Conservation (phyloP, 2,888 invertebrate genomes). For the Melanargia galathea region DNA sequence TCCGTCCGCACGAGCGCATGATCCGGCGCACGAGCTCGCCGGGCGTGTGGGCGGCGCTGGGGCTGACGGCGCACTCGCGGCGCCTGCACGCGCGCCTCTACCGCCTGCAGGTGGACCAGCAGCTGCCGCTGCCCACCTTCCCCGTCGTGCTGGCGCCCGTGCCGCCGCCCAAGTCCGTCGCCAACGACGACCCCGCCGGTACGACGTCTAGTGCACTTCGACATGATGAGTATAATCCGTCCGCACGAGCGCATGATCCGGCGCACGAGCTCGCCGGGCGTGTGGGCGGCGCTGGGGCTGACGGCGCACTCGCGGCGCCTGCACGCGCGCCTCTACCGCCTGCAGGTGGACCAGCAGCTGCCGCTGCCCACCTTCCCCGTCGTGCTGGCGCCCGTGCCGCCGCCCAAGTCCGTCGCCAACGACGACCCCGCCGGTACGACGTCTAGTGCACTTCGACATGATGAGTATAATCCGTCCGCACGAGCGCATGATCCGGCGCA, state of each 20-base stretch:
- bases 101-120: slow-evolving; percentile 95
- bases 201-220: no score
- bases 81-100: slow-evolving; percentile 95
- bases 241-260: slow-evolving; percentile 86
- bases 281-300: slow-evolving; percentile 93
- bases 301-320: slow-evolving; percentile 92
- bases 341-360: slow-evolving; percentile 97
- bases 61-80: slow-evolving; percentile 89
- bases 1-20: slow-evolving; percentile 85
- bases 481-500: slow-evolving; percentile 87
- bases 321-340: slow-evolving; percentile 92
- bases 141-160: slow-evolving; percentile 97
- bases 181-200: slow-evolving; percentile 85
- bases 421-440: slow-evolving; percentile 81
- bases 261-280: slow-evolving; percentile 92
- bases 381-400: slow-evolving; percentile 96
- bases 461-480: slow-evolving; percentile 87
- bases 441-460: no score
- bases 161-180: slow-evolving; percentile 96
- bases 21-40: slow-evolving; percentile 91
- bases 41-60: slow-evolving; percentile 94
- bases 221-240: slow-evolving; percentile 86
- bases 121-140: slow-evolving; percentile 95
- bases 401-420: slow-evolving; percentile 95
- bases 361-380: slow-evolving; percentile 96